A percentile compares a stretch with the other conserved stretches of the same genome.
These are phyloP conservation scores for Zeuzera pyrina DNA, from an alignment of 2,888 invertebrate species.

Conservation along the genomic window DNA sequence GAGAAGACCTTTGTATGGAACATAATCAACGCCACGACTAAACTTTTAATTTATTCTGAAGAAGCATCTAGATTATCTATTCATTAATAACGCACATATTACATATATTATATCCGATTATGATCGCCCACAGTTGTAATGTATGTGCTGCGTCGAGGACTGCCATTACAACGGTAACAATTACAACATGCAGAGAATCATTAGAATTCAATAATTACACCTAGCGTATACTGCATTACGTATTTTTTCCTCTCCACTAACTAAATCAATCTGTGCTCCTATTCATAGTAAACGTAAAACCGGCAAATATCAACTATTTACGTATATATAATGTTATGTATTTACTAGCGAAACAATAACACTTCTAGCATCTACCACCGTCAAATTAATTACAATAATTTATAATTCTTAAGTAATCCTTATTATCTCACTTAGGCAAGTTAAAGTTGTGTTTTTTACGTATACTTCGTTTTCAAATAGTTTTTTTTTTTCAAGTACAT, in stretches of 20 bases:
- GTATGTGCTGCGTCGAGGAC: not conserved
- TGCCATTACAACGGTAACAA: not conserved
- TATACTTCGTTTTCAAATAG: slow-evolving; percentile 71
- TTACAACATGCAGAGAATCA: slow-evolving; percentile 16
- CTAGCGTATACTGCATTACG: slow-evolving; percentile 71
- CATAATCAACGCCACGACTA: slow-evolving; percentile 41
- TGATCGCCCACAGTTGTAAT: not conserved
- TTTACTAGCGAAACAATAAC: slow-evolving; percentile 63
- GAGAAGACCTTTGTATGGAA: slow-evolving; percentile 30
- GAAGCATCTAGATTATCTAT: slow-evolving; percentile 60
- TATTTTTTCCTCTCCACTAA: slow-evolving; percentile 58
- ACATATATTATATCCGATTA: not conserved
- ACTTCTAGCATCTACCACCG: slow-evolving; percentile 66
- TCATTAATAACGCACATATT: slow-evolving; percentile 47
- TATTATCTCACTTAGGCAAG: slow-evolving; percentile 73
- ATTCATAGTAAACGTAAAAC: slow-evolving; percentile 32
- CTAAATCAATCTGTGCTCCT: slow-evolving; percentile 51
- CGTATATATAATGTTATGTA: slow-evolving; percentile 51
- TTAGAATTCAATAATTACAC: slow-evolving; percentile 46
- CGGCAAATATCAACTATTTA: slow-evolving; percentile 52
- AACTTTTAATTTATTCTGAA: slow-evolving; percentile 41
- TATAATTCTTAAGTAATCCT: slow-evolving; percentile 66
- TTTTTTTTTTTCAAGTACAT: slow-evolving; percentile 41
- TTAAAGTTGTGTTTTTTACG: slow-evolving; percentile 71
- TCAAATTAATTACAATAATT: slow-evolving; percentile 68